Conservation (phyloP, 2,888 invertebrate genomes). For the Drosophila macrospina region DNA sequence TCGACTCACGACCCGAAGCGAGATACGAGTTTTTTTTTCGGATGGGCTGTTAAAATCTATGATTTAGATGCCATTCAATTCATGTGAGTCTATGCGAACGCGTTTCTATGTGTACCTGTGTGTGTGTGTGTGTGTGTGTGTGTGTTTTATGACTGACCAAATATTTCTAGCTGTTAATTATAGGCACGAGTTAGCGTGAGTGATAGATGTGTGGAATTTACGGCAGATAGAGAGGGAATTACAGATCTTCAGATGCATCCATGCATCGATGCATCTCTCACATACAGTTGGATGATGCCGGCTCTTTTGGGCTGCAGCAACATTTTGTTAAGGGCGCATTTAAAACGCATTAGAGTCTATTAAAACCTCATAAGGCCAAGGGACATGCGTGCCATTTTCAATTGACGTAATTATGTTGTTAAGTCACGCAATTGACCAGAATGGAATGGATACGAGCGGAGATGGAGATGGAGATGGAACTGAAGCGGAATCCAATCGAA, state of each 20-base stretch:
- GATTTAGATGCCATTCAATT: constrained; percentile 49
- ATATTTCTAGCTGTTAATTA: constrained; percentile 76
- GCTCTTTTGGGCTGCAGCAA: neutral
- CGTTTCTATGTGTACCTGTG: constrained; percentile 11
- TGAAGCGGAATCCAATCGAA: constrained; percentile 11
- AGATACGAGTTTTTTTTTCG: constrained; percentile 1
- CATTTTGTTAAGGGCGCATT: constrained; percentile 44
- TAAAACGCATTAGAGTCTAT: constrained; percentile 71
- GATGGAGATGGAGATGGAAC: no score
- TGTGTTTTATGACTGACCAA: constrained; percentile 68
- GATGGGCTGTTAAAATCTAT: constrained; percentile 7
- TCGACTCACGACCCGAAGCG: constrained; percentile 3
- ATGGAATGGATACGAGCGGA: no score
- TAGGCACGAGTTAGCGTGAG: constrained; percentile 74
- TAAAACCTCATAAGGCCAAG: constrained; percentile 61
- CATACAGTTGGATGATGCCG: neutral
- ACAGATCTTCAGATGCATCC: constrained; percentile 5
- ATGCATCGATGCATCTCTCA: constrained; percentile 3
- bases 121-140: constrained; percentile 13
- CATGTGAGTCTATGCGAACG: neutral
- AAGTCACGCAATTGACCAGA: constrained; percentile 61
- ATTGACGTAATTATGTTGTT: constrained; percentile 65
- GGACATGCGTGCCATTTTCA: constrained; percentile 8
- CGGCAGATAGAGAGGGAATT: constrained; percentile 13
- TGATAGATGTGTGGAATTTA: constrained; percentile 56